Evolutionary conservation across 2,888 invertebrate genomes (phyloP), one percentile per base, ranked within the genome.

Genomic region (Netelia fuscicornis): DNA sequence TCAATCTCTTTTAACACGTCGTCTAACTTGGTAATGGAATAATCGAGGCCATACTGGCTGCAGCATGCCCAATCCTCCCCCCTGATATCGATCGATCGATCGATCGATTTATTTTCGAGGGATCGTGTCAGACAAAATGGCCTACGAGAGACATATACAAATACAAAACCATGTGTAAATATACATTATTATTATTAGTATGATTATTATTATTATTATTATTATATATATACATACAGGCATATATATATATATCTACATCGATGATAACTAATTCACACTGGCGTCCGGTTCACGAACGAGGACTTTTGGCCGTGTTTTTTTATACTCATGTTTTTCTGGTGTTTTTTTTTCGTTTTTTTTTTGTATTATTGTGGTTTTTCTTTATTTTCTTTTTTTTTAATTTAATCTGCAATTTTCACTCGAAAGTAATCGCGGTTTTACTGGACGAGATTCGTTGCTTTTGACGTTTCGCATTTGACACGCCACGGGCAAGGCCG

Each of bases 401-500:
- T 17, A 0, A 17, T 77, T 68, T 67, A 30, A 58, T 62, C 56
- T 20, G 13, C 48, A 23, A 64, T 30, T 30, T 30, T 30, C 6
- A 37, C 54, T 52, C 42, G 48, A 71, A 67, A 25, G 3, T 23
- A 30, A 30, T 13, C 54, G 82, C 37, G 6, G 37, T 67, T 23
- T 44, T 37, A 56, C 13, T 60, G 30, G 30, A 30, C 62, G 77
- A 56, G 70, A 20, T 84, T 81, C 71, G 72, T 62, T 9, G 23
- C 44, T 17, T 17, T 76, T 67, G 56, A 52, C 52, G 72, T 74
- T 83, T 58, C 54, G 60, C 37, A 60, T 80, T 72, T 71, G 68
- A 58, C 56, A 71, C 44, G 81, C 20, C 52, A 87, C 30, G 30
- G 20, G 90, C 88, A 88, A 89, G 75, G 87, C 87, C 30, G 30